phyloP scores from a whole-genome alignment of 2,113 vertebrate genomes.

The Riparia riparia region DNA sequence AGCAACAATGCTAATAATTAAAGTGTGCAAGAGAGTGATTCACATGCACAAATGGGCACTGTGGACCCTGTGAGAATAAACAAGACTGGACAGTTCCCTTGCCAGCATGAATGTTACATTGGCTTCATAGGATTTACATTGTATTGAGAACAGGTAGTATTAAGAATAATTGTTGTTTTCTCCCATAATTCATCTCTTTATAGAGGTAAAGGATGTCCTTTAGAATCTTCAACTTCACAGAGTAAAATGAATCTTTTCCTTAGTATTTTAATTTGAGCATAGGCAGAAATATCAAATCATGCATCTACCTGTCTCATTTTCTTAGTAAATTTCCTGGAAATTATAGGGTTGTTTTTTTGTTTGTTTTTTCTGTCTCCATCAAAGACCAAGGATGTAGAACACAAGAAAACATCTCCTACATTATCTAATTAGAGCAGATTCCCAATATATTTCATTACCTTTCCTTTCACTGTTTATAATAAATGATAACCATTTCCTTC shows the following conservation, averaged over 20 bases:
- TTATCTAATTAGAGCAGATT: background rate
- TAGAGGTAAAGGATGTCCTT: background rate
- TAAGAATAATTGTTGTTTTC: background rate
- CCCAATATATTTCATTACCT: background rate
- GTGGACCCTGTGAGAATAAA: rapidly evolving
- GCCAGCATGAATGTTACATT: background rate
- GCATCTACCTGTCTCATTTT: background rate
- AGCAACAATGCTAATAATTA: background rate
- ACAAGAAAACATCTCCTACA: background rate
- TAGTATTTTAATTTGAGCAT: background rate
- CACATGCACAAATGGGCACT: background rate
- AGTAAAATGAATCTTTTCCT: background rate
- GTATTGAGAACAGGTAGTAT: background rate
- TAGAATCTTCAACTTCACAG: background rate
- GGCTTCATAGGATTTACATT: background rate
- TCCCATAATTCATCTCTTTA: background rate
- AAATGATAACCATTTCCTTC: background rate
- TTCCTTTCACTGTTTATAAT: background rate
- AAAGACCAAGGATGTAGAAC: background rate
- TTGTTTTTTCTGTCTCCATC: background rate
- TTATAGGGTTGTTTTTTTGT: background rate
- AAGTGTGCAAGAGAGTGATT: background rate
- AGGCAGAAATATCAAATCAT: background rate
- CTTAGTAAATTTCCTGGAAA: background rate
- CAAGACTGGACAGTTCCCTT: background rate